Evolutionary conservation across 2,888 invertebrate genomes (phyloP).

Genomic region (Cyclophora albipunctata): DNA sequence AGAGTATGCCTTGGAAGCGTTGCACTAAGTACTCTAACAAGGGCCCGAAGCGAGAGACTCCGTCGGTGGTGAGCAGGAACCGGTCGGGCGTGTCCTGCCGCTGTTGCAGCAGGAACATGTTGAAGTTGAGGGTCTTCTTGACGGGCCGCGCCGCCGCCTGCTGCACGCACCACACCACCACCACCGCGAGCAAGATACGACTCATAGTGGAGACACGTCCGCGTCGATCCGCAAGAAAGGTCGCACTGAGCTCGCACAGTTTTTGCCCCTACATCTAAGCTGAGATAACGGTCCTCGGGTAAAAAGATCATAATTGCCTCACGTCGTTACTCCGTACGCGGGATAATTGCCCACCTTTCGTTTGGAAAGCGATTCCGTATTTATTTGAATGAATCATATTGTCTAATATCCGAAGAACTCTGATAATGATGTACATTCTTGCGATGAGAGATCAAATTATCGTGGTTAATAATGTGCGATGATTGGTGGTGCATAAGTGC

Average conservation of each 20-base stretch:
- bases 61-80: constrained; percentile 50
- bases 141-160: constrained; percentile 48
- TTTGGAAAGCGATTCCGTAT: constrained; percentile 68
- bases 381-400: constrained; percentile 59
- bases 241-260: constrained; percentile 53
- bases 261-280: constrained; percentile 61
- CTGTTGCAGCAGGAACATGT: constrained; percentile 62
- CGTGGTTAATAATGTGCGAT: constrained; percentile 20
- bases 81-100: constrained; percentile 46
- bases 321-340: constrained; percentile 40
- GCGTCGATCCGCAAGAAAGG: constrained; percentile 40
- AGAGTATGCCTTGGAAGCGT: constrained; percentile 80
- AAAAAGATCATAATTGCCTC: constrained; percentile 71
- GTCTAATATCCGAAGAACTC: constrained; percentile 35
- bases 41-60: constrained; percentile 78
- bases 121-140: constrained; percentile 60
- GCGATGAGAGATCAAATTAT: constrained; percentile 21
- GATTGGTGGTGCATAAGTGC: constrained; percentile 14
- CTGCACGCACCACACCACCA: constrained; percentile 40
- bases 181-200: constrained; percentile 37
- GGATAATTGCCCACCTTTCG: constrained; percentile 72
- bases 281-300: constrained; percentile 66
- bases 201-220: constrained; percentile 38
- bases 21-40: constrained; percentile 81
- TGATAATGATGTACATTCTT: constrained; percentile 8